Base-by-base conservation (phyloP, 2,888 invertebrate genomes). In the Oxytorus armatus region DNA sequence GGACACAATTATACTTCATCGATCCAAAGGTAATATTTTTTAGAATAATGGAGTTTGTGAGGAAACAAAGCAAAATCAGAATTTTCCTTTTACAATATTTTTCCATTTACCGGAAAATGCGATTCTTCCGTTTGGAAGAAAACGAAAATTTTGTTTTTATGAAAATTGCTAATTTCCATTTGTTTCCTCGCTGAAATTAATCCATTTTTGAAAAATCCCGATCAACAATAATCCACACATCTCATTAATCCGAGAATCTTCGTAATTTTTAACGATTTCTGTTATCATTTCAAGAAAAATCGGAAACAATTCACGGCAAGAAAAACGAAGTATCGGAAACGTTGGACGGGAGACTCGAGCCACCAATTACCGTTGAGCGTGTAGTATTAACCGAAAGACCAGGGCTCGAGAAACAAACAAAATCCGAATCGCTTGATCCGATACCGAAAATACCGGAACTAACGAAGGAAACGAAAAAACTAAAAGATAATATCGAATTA, bases 381-480 rank as follows among this genome's bases (percentile, higher is more conserved):
- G 83, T 86, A 2, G 81, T 86, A n/a, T 49, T 86, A 85, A 91
- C 86, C 0, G 86, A 87, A 59, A 78, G 90, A 91, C 84, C 88
- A 44, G 81, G 85, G 80, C 63, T 88, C 86, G 63, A 82, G 83
- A n/a, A n/a, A n/a, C n/a, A n/a, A n/a, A n/a, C n/a, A n/a, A n/a
- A n/a, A n/a, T n/a, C n/a, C n/a, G n/a, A n/a, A n/a, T n/a, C n/a
- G n/a, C n/a, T n/a, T n/a, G n/a, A n/a, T n/a, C n/a, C n/a, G n/a
- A n/a, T n/a, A n/a, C n/a, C 25, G 16, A 0, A 14, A 10, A 16
- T 18, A n/a, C 2, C 33, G 5, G 0, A 3, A 21, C 21, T 21
- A 25, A 63, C 95, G 66, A 93, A 94, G 85, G 94, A 94, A 87
- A 94, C 95, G 18, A 94, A 94, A 86, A 10, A 11, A 0, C 11